Conservation (phyloP, 2,888 invertebrate genomes). For the Auanema sp. region DNA sequence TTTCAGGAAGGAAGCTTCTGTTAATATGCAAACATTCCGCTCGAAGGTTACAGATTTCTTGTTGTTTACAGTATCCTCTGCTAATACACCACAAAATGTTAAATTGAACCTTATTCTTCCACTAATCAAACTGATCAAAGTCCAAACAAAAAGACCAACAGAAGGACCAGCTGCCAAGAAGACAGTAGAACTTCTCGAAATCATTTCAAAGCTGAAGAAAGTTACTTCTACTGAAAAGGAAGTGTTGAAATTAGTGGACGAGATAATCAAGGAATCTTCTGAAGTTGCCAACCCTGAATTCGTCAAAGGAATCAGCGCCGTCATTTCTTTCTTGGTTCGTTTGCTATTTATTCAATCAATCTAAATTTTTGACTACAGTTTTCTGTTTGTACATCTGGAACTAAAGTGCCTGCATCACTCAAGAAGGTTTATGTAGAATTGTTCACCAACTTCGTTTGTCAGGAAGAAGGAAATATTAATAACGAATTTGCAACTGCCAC, state of each 20-base stretch:
- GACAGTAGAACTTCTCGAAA: slow-evolving; percentile 23
- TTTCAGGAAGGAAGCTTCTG: neutral
- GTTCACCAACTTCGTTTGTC: slow-evolving; percentile 20
- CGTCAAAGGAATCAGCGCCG: slow-evolving; percentile 7
- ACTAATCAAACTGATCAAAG: slow-evolving; percentile 30
- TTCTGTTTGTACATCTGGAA: slow-evolving; percentile 8
- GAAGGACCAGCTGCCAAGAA: slow-evolving; percentile 21
- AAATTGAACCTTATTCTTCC: slow-evolving; percentile 42
- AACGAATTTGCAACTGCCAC: slow-evolving; percentile 18
- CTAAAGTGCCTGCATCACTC: slow-evolving; percentile 1
- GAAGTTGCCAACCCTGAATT: slow-evolving; percentile 15
- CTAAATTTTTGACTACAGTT: slow-evolving; percentile 14
- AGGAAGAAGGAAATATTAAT: slow-evolving; percentile 19
- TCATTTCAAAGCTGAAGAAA: slow-evolving; percentile 29
- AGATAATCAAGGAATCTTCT: slow-evolving; percentile 9
- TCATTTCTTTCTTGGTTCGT: slow-evolving; percentile 18
- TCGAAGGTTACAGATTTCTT: slow-evolving; percentile 41
- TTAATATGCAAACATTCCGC: slow-evolving; percentile 19
- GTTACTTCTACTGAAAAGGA: slow-evolving; percentile 10
- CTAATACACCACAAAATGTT: slow-evolving; percentile 27
- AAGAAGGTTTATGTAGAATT: slow-evolving; percentile 15
- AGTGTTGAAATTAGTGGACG: neutral
- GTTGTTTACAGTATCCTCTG: slow-evolving; percentile 39
- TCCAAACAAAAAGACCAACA: slow-evolving; percentile 28
- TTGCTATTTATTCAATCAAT: neutral